Base-by-base conservation (phyloP, 2,888 invertebrate species). In the Altica lythri region DNA sequence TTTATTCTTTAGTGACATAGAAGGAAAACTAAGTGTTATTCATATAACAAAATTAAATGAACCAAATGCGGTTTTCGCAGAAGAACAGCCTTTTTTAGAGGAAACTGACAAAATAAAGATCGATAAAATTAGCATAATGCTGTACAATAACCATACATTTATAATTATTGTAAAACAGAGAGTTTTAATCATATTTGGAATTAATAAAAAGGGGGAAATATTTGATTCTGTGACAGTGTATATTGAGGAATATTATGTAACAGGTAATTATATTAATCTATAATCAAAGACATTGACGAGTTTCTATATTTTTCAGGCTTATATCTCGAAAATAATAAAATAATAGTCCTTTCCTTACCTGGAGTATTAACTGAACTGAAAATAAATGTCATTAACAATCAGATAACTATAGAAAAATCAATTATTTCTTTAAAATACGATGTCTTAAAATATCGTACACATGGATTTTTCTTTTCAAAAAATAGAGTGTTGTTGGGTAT, bases 361-460 rank as follows among this genome's bases (percentile, higher is more conserved):
- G 72, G 74, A 9, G 57, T 61, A 16, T 57, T 75, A 9, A 72
- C 72, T 58, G 66, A 72, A 61, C 35, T 75, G 8, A 65, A 62
- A 45, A 37, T 74, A 45, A 57, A 55, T 13, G 50, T 67, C 10
- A 50, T 61, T 13, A 59, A 68, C 9, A 56, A 67, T n/a, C 66
- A 70, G 56, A 62, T 75, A 43, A 19, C 46, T 14, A 40, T 73
- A n/a, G 53, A 64, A 25, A 69, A 71, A 57, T 55, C 63, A 52
- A 45, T 53, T 32, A 53, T 75, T 18, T 60, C 63, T 40, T 47
- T 73, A 4, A 70, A 74, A 58, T 59, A 71, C n/a, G 71, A 74
- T 55, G 62, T 62, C 48, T 59, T 61, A 10, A 65, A 64, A 37
- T 68, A 66, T 44, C 57, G 67, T 35, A 65, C 69, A 17, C 68